phyloP scores from a whole-genome alignment of 2,888 invertebrate genomes.

The Drosophila anomalata region DNA sequence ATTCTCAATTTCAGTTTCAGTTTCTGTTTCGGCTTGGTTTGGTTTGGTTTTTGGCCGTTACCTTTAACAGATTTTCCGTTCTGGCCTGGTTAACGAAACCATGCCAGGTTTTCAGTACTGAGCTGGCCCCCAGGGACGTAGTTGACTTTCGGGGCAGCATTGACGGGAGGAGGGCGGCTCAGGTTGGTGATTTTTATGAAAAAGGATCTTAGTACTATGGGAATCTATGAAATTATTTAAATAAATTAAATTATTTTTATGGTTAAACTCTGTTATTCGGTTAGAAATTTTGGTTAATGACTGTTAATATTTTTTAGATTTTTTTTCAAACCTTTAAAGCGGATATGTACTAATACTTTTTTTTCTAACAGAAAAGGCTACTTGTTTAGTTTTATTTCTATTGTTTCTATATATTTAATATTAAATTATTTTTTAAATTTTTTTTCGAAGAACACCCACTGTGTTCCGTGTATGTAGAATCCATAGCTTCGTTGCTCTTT shows the following conservation, averaged over 20 bases:
- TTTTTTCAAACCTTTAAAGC: neutral
- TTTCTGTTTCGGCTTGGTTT: constrained; percentile 37
- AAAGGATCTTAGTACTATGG: constrained; percentile 50
- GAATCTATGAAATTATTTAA: neutral
- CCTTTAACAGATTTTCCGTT: constrained; percentile 70
- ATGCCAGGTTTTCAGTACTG: constrained; percentile 50
- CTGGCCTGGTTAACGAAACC: constrained; percentile 62
- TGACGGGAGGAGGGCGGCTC: neutral
- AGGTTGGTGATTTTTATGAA: neutral
- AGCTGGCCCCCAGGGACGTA: constrained; percentile 32
- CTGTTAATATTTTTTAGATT: neutral
- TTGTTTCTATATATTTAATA: neutral
- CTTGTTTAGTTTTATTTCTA: neutral
- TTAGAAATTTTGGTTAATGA: neutral
- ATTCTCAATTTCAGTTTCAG: constrained; percentile 28
- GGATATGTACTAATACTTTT: too few relatives aligned
- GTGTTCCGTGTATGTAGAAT: constrained; percentile 41
- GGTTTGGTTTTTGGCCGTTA: constrained; percentile 38
- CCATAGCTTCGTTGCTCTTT: constrained; percentile 60
- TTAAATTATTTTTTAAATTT: neutral
- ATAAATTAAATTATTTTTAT: neutral
- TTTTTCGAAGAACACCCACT: constrained; percentile 27
- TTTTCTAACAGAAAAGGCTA: neutral
- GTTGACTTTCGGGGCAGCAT: constrained; percentile 10
- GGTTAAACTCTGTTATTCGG: neutral